Conservation (phyloP, 1,140 invertebrate genomes). For the Pogonus chalceus region DNA sequence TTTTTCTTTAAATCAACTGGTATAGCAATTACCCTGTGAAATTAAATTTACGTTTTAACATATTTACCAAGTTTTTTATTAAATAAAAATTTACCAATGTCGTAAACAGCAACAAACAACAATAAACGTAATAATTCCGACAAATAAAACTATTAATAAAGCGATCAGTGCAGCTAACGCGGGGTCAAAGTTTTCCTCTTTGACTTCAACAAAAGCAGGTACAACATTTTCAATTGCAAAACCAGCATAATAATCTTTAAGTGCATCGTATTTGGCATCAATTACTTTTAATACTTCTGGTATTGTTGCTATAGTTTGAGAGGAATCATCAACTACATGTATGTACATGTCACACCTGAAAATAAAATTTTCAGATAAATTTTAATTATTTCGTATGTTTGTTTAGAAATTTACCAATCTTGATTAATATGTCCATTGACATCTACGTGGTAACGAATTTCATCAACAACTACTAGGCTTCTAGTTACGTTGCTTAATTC, state of each 20-base stretch:
- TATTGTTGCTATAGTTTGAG: conserved; percentile 64
- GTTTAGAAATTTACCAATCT: conserved; percentile 42
- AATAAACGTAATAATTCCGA: conserved; percentile 76
- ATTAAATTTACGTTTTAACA: not conserved
- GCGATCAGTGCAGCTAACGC: conserved; percentile 77
- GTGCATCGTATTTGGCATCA: conserved; percentile 74
- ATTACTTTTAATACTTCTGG: conserved; percentile 73
- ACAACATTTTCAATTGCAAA: conserved; percentile 79
- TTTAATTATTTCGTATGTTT: conserved; percentile 10
- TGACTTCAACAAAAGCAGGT: conserved; percentile 46
- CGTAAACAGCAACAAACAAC: conserved; percentile 82
- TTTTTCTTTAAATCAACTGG: conserved; percentile 59
- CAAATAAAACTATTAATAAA: conserved; percentile 72
- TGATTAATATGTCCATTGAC: conserved; percentile 54
- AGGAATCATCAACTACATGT: conserved; percentile 67
- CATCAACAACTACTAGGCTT: conserved; percentile 64
- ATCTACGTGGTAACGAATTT: conserved; percentile 66
- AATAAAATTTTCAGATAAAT: conserved; percentile 15
- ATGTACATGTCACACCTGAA: conserved; percentile 79
- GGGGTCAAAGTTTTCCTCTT: conserved; percentile 71
- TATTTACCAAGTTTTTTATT: conserved; percentile 2
- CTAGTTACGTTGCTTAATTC: conserved; percentile 66
- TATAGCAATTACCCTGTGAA: conserved; percentile 49
- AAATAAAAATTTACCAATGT: conserved; percentile 55
- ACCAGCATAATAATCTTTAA: conserved; percentile 65